Evolutionary conservation across 2,113 vertebrate genomes (phyloP).

Genomic region (Todiramphus saurophagus): DNA sequence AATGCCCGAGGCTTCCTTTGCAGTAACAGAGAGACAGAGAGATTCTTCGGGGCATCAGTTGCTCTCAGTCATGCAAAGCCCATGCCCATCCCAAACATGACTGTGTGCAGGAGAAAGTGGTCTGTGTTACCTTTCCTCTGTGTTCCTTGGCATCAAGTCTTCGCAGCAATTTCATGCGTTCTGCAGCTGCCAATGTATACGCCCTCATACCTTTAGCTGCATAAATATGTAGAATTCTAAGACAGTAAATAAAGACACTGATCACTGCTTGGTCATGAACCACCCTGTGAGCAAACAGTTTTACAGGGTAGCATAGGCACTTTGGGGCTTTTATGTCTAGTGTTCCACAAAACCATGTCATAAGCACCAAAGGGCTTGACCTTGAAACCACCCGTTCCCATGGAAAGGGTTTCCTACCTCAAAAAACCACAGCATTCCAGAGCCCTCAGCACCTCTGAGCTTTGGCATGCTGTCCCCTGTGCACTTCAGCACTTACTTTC

Average conservation of each 20-base stretch:
- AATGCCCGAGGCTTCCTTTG: not conserved
- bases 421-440: not conserved
- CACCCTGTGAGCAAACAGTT: not conserved
- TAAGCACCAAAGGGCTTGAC: not conserved
- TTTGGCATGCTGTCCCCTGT: not conserved
- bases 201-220: slow-evolving; percentile 65
- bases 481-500: not conserved
- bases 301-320: not conserved
- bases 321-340: not conserved
- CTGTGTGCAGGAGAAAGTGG: not conserved
- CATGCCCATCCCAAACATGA: not conserved
- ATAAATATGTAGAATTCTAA: slow-evolving; percentile 72
- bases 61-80: not conserved
- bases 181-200: slow-evolving; percentile 30
- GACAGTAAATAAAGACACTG: slow-evolving; percentile 38
- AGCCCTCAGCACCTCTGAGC: not conserved
- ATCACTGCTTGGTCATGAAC: not conserved
- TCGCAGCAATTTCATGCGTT: slow-evolving; percentile 44
- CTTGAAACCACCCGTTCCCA: not conserved
- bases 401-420: not conserved
- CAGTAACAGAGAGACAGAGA: not conserved
- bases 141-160: slow-evolving; percentile 60
- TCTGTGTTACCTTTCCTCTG: slow-evolving; percentile 61
- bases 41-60: not conserved
- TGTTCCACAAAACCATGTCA: not conserved